Conservation (phyloP, 2,888 invertebrate species). For the Zeuzera pyrina region DNA sequence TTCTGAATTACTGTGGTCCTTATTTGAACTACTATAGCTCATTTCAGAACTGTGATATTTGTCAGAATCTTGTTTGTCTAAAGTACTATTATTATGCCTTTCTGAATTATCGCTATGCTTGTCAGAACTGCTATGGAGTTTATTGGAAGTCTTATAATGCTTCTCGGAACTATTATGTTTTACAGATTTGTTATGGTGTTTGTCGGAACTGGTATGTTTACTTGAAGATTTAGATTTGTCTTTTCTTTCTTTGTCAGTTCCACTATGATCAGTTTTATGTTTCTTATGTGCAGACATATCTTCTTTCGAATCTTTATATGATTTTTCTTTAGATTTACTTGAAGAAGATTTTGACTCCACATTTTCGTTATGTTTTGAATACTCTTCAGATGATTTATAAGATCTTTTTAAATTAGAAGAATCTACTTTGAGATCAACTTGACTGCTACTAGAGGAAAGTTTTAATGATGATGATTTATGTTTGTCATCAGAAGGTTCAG, state of each 20-base stretch:
- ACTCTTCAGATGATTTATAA: constrained; percentile 24
- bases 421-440: constrained; percentile 26
- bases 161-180: constrained; percentile 10
- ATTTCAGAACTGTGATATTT: too few relatives aligned
- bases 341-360: constrained; percentile 30
- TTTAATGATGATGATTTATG: constrained; percentile 27
- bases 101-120: constrained; percentile 9
- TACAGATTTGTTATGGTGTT: constrained; percentile 10
- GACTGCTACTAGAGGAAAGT: constrained; percentile 26
- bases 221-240: constrained; percentile 23
- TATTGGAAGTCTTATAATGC: constrained; percentile 6
- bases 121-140: constrained; percentile 4
- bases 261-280: constrained; percentile 31
- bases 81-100: constrained; percentile 14
- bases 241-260: constrained; percentile 31
- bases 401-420: constrained; percentile 28
- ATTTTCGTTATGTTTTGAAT: constrained; percentile 27
- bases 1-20: too few relatives aligned
- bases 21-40: too few relatives aligned
- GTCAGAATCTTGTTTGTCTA: constrained; percentile 32
- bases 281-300: constrained; percentile 34
- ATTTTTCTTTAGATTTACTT: constrained; percentile 24
- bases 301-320: constrained; percentile 26
- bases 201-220: constrained; percentile 19
- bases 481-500: constrained; percentile 29